phyloP scores from a whole-genome alignment of 2,113 vertebrate genomes.

The Heterotilapia buettikoferi region DNA sequence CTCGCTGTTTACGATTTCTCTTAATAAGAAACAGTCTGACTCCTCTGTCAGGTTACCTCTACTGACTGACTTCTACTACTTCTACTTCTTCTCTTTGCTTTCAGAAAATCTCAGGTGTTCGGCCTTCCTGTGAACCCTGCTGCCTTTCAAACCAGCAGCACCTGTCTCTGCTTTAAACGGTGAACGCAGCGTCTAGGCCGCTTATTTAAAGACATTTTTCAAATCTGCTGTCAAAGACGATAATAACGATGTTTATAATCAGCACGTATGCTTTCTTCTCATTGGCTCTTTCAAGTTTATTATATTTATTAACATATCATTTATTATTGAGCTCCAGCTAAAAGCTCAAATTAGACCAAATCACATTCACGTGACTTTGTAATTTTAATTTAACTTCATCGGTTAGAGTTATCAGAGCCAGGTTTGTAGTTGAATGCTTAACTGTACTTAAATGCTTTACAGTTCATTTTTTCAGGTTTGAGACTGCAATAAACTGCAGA shows the following conservation, averaged over 20 bases:
- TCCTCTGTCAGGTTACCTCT: not conserved
- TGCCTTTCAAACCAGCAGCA: conserved; percentile 15
- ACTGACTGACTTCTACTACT: not conserved
- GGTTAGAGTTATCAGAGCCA: not conserved
- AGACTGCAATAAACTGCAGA: not conserved
- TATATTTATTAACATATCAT: not conserved
- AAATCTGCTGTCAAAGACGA: not conserved
- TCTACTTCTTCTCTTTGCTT: not conserved
- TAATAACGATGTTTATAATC: not conserved
- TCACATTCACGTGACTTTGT: not conserved
- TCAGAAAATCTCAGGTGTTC: conserved; percentile 30
- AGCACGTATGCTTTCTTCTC: not conserved
- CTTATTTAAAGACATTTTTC: not conserved
- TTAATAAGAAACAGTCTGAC: not conserved
- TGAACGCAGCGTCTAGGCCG: not conserved
- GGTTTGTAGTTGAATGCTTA: not conserved
- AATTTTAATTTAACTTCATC: not conserved
- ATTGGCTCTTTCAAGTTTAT: not conserved
- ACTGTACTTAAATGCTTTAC: not conserved
- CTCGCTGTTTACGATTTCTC: not conserved
- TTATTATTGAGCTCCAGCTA: not conserved
- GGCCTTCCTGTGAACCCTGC: not conserved
- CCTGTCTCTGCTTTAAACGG: not conserved
- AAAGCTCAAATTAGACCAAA: not conserved
- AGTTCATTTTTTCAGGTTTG: not conserved